A percentile compares a stretch with the other conserved stretches of the same genome.
These are phyloP conservation scores for Notolabrus celidotus DNA, from an alignment of 2,797 vertebrate genomes.

Conservation along the genomic window DNA sequence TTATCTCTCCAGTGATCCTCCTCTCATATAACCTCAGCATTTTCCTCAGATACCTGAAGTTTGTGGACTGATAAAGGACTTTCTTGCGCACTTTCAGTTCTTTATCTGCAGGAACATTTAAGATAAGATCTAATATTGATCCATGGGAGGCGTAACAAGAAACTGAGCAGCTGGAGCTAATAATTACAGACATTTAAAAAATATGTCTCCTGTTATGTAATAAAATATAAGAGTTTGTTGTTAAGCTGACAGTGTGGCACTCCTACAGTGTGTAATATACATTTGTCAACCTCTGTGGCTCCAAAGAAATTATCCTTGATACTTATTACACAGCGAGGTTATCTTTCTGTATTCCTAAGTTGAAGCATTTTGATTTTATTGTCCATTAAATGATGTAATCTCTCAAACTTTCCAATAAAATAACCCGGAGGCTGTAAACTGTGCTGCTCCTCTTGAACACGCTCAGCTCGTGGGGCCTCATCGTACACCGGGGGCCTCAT, in stretches of 20 bases:
- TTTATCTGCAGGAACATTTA: constrained; percentile 3
- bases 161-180: background rate
- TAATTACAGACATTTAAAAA: background rate
- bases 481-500: too few relatives aligned
- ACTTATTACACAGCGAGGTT: too few relatives aligned
- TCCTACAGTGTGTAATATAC: background rate
- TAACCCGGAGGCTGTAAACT: too few relatives aligned
- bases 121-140: background rate
- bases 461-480: too few relatives aligned
- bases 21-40: background rate
- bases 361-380: background rate
- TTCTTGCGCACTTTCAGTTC: background rate
- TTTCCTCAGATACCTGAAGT: background rate
- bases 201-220: too few relatives aligned
- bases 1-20: background rate
- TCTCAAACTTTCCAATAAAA: too few relatives aligned
- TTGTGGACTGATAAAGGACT: background rate
- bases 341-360: background rate
- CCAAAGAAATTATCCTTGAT: background rate
- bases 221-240: background rate
- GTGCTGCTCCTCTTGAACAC: too few relatives aligned
- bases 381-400: background rate
- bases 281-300: background rate
- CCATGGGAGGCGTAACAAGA: background rate
- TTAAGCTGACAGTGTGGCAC: background rate